phyloP scores from a whole-genome alignment of 2,113 vertebrate species.

The Phainopepla nitens region DNA sequence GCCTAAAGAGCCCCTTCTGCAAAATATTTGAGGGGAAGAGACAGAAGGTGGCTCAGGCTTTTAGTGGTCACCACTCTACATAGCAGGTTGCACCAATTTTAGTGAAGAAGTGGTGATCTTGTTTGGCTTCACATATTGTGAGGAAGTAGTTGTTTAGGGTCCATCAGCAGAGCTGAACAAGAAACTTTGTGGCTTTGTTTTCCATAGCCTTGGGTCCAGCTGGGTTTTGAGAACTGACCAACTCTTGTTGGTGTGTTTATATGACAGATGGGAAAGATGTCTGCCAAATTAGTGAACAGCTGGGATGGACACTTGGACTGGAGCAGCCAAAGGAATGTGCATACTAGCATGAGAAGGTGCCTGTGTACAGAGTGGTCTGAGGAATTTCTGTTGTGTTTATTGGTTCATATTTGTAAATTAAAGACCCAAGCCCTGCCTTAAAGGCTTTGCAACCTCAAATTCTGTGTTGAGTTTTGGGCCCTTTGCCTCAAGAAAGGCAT shows the following conservation, averaged over 20 bases:
- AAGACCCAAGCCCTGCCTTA: not conserved
- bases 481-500: not conserved
- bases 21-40: not conserved
- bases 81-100: not conserved
- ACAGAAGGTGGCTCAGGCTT: not conserved
- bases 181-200: not conserved
- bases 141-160: not conserved
- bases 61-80: not conserved
- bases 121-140: not conserved
- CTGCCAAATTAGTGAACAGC: accelerated
- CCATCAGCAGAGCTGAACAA: not conserved
- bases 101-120: not conserved
- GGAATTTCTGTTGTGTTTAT: not conserved
- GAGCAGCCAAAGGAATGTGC: not conserved
- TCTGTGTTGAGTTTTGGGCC: not conserved
- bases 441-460: not conserved
- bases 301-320: not conserved
- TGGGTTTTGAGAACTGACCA: not conserved
- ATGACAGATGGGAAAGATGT: not conserved
- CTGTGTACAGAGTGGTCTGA: accelerated
- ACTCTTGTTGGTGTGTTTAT: not conserved
- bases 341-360: not conserved
- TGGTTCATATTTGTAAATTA: not conserved
- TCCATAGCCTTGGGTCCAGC: not conserved
- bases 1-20: not conserved